Conservation (phyloP, 2,888 invertebrate species). For the Apocheima hispidaria region DNA sequence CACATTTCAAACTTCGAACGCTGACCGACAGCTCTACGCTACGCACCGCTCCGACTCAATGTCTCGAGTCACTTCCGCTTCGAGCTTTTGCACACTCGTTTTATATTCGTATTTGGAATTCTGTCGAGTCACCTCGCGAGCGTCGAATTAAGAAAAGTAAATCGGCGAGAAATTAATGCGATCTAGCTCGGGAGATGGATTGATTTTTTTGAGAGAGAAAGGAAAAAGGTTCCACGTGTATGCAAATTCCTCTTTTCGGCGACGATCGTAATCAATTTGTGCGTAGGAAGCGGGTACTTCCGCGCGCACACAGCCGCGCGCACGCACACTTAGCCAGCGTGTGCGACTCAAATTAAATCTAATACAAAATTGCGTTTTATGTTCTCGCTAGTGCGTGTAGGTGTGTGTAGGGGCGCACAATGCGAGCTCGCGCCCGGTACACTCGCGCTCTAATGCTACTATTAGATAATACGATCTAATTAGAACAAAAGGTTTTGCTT, state of each 20-base stretch:
- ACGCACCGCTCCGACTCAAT: neutral
- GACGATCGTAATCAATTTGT: conserved; percentile 85
- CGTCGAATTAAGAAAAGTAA: conserved; percentile 52
- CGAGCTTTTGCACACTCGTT: conserved; percentile 27
- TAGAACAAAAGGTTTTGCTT: too few relatives aligned
- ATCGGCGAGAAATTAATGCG: conserved; percentile 62
- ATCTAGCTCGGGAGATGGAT: conserved; percentile 52
- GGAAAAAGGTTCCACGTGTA: conserved; percentile 68
- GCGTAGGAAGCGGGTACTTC: conserved; percentile 78
- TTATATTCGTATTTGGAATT: conserved; percentile 21
- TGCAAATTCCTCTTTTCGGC: conserved; percentile 82
- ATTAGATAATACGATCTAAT: conserved; percentile 55
- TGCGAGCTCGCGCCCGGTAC: conserved; percentile 77
- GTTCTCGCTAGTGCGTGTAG: conserved; percentile 78
- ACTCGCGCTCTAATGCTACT: conserved; percentile 60
- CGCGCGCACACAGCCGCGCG: conserved; percentile 60
- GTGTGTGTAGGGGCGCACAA: conserved; percentile 81
- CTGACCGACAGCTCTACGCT: conserved; percentile 9
- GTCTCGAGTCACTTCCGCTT: conserved; percentile 1
- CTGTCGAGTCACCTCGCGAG: conserved; percentile 39
- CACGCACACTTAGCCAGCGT: conserved; percentile 54
- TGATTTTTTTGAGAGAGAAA: conserved; percentile 57
- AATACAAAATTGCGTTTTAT: conserved; percentile 87
- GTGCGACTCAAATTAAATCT: conserved; percentile 84
- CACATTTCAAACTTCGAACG: conserved; percentile 27